Evolutionary conservation across 2,797 vertebrate species (phyloP), one percentile per base, ranked within the genome.

Genomic region (Diceros bicornis): DNA sequence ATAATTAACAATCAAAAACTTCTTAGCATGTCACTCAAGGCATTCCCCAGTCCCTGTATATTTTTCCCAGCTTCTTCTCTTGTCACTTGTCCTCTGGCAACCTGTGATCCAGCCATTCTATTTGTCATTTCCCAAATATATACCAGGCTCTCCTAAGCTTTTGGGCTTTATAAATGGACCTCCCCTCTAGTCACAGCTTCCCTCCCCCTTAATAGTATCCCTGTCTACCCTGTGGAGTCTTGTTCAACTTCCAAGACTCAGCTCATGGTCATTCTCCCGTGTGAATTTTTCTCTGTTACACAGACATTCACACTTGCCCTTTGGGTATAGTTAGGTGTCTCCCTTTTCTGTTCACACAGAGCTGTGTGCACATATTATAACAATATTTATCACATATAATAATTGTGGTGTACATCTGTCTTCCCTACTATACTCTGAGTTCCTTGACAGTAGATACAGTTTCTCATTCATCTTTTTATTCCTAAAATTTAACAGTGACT

Each of bases 401-500:
- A 59, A 64, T 83, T 75, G 21, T 79, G 41, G 18, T 82, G 0
- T 37, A 47, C 23, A 2, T 74, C 74, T 91, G 9, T 74, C 62
- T 96, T 59, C 18, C 16, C 57, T 78, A 32, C 32, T 94, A 61
- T 47, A 75, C 32, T 89, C 37, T 50, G 41, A 93, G 57, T 95
- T 95, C 71, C 57, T 89, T 61, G 77, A 68, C 3, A 23, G 74
- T 52, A 61, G 12, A 25, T n/a, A 34, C 1, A 71, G 11, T 37
- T 89, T 90, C 21, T 89, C 79, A 82, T 55, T 87, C 57, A 81
- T 61, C 68, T 96, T 71, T 77, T 41, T 74, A 85, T 77, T 94
- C 61, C 29, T 34, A 72, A 55, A 72, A 79, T 47, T 81, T 92
- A 89, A 52, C 20, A 87, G 71, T 69, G 44, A 84, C 57, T 71